Evolutionary conservation across 2,888 invertebrate genomes (phyloP).

Genomic region (Cheilosia vulpina): DNA sequence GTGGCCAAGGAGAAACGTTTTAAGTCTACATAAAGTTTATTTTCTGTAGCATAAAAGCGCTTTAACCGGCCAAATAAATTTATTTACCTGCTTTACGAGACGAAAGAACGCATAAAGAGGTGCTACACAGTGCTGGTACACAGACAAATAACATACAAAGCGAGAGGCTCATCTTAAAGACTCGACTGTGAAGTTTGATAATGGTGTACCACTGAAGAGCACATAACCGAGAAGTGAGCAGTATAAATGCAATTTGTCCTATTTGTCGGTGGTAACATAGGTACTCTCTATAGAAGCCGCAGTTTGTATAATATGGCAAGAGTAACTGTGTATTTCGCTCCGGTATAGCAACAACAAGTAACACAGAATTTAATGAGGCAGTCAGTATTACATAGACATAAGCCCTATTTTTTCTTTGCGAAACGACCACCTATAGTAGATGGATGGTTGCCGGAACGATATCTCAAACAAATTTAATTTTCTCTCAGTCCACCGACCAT

Average conservation of each 20-base stretch:
- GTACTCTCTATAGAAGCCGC: background rate
- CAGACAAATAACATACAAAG: constrained; percentile 6
- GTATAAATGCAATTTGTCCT: constrained; percentile 8
- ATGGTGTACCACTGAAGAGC: constrained; percentile 1
- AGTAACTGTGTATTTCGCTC: background rate
- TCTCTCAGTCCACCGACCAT: too few species aligned
- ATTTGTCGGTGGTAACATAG: background rate
- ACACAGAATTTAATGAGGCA: too few species aligned
- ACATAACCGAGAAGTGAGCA: constrained; percentile 15
- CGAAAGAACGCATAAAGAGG: constrained; percentile 11
- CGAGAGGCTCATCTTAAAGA: background rate
- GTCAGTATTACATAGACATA: too few species aligned
- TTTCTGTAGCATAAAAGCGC: background rate
- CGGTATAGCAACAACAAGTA: too few species aligned
- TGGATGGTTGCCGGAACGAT: too few species aligned
- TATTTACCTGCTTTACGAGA: constrained; percentile 4
- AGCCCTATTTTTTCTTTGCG: too few species aligned
- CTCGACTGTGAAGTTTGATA: constrained; percentile 5
- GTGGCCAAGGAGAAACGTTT: background rate
- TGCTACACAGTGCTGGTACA: background rate
- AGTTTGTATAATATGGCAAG: background rate
- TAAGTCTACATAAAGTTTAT: constrained; percentile 6
- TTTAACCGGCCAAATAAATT: constrained; percentile 16
- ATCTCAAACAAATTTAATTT: too few species aligned
- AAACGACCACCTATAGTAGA: too few species aligned